Evolutionary conservation across 2,113 vertebrate genomes (phyloP), one percentile per base, ranked within the genome.

Genomic region (Oryzias curvinotus): DNA sequence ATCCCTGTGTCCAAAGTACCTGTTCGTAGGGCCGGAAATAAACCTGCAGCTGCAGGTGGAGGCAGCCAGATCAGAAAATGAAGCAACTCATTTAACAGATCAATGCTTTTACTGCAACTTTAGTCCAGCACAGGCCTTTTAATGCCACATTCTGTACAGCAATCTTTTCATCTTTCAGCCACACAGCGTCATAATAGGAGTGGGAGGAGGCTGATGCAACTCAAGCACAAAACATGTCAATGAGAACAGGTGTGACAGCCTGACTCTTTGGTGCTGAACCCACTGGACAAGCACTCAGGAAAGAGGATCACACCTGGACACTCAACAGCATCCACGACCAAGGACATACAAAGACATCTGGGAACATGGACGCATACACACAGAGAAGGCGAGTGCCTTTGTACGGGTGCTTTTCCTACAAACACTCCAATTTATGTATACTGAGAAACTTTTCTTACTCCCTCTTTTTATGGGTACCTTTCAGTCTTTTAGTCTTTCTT

Each of bases 1-100:
- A 98, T 98, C 74, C 96, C 97, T 0, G 93, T 98, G 61, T 97
- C 97, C 63, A 98, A 96, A 88, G 95, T 98, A 45, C 93, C 96
- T 21, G 92, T 98, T 49, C 95, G 95, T 18, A 91, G 94, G 73
- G 91, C 88, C 71, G 94, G 91, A 80, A 95, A 85, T 80, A 94
- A 96, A 82, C 91, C 90, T 43, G 78, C 91, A 83, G 85, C 90
- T 69, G 68, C 79, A 54, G 2, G 86, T 77, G 81, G 91, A 14
- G 44, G 50, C 48, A 10, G 30, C n/a, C 86, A 85, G 25, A 65
- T 63, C 7, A 84, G 83, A 68, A 90, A 89, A 73, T 90, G 47
- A 86, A 81, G 12, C 54, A 79, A 65, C 3, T 23, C 59, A 81
- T n/a, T 18, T 15, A 30, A 48, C 52, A 36, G 43, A 68, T 73